Evolutionary conservation across 2,797 vertebrate species (phyloP).

Genomic region (Columba guinea): DNA sequence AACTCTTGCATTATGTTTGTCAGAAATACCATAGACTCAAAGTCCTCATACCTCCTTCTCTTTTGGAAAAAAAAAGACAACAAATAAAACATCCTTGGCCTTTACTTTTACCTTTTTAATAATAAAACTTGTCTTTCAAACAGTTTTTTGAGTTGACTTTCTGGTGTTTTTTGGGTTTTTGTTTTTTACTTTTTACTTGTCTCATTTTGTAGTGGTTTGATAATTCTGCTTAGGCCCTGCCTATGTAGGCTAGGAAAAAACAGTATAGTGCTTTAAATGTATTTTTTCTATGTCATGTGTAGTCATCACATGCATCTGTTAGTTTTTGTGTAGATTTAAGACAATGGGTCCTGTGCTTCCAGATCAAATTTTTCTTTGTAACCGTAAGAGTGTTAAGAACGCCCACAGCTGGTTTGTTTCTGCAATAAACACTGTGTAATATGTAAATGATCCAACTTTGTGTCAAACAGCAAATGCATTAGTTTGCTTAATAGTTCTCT

Average conservation of each 20-base stretch:
- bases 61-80: neutral
- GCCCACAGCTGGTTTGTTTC: neutral
- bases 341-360: neutral
- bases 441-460: neutral
- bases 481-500: neutral
- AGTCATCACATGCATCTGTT: neutral
- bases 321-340: neutral
- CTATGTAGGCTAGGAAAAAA: neutral
- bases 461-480: neutral
- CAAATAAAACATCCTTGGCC: neutral
- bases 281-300: rapidly evolving
- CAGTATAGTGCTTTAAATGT: neutral
- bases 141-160: neutral
- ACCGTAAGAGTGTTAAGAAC: neutral
- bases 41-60: neutral
- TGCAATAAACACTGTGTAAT: neutral
- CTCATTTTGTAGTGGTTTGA: neutral
- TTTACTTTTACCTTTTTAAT: neutral
- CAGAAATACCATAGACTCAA: neutral
- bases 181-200: neutral
- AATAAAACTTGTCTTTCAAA: conserved; percentile 43
- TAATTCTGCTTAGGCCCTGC: neutral
- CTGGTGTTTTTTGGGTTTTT: neutral
- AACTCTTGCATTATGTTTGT: neutral
- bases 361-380: neutral